Evolutionary conservation across 2,888 invertebrate genomes (phyloP), one percentile per base, ranked within the genome.

Genomic region (Atethmia centrago): DNA sequence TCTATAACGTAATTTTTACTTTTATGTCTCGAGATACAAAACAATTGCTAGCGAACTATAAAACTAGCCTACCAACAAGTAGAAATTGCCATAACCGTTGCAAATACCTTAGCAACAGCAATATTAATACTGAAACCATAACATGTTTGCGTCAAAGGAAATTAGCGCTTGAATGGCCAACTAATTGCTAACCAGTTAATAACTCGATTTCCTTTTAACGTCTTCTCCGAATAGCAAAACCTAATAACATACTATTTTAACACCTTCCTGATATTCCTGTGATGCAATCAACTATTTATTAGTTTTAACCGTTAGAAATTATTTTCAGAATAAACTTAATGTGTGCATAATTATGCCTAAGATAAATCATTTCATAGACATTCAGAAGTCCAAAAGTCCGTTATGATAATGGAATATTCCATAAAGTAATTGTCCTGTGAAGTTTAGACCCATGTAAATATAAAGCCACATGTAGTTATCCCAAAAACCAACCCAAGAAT

Each of bases 141-240:
- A n/a, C 42, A 28, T 58, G 40, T 66, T 63, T 9, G n/a, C 77
- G 28, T 64, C 72, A 69, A 81, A 69, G 68, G 49, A 80, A 80
- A 67, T 70, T 66, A 66, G 28, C 66, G 51, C 25, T 19, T 59
- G 49, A 59, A 79, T 68, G 63, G 55, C 36, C 47, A 25, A 36
- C 67, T 82, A 82, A 80, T 77, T 80, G 56, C 64, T 5, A 53
- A 56, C 63, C 28, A 45, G 19, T 59, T 73, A 67, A 61, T 56
- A 56, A 66, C 49, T 45, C 25, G 55, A 65, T 66, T 82, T 72
- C 68, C 62, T 65, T 42, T 47, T 28, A 47, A 67, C 51, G 55
- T 73, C 49, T 69, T 69, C 58, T 59, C 12, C 28, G 51, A 31
- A 70, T 14, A 70, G n/a, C 31, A 67, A 49, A 67, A 78, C 21